A percentile compares a stretch with the other conserved stretches of the same genome.
Evolutionary conservation across 2,113 vertebrate genomes (phyloP).

Genomic region (Passer montanus): DNA sequence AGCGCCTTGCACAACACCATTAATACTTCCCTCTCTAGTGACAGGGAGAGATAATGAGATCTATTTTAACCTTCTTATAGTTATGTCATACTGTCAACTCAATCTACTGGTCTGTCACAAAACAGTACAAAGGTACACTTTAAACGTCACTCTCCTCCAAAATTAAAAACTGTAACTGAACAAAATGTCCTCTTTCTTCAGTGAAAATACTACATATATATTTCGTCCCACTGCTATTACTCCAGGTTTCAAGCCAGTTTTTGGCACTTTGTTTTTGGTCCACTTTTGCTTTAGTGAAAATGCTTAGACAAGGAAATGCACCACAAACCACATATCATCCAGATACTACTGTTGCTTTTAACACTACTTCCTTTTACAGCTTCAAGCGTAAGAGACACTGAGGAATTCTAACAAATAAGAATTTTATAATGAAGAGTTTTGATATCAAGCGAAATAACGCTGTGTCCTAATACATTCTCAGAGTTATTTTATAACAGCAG

Average conservation of each 20-base stretch:
- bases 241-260: background rate
- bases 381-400: background rate
- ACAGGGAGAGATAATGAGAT: background rate
- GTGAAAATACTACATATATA: background rate
- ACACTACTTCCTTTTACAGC: background rate
- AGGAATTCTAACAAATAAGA: background rate
- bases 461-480: background rate
- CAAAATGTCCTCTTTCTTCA: background rate
- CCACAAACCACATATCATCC: background rate
- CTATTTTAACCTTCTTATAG: background rate
- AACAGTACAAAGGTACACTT: background rate
- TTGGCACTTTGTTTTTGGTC: background rate
- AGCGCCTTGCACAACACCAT: background rate
- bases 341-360: background rate
- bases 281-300: background rate
- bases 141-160: background rate
- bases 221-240: background rate
- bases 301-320: background rate
- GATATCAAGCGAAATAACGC: background rate
- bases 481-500: background rate
- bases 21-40: background rate
- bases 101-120: background rate
- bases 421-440: background rate
- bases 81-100: background rate
- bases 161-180: background rate